Evolutionary conservation across 2,888 invertebrate species (phyloP).

Genomic region (Ennomos fuscantarius): DNA sequence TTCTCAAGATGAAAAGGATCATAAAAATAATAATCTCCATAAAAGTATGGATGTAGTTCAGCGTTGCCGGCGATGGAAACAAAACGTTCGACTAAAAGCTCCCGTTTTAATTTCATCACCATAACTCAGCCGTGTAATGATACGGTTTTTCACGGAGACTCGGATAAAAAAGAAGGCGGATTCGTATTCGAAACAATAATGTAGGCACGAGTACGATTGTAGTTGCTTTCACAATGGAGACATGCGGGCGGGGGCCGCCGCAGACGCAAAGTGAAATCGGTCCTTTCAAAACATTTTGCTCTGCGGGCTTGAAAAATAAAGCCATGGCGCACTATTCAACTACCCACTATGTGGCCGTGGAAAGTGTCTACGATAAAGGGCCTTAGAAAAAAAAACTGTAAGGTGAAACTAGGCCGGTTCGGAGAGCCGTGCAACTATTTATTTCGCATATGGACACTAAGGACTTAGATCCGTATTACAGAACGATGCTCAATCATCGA

Average conservation of each 20-base stretch:
- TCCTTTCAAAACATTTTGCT: slow-evolving; percentile 83
- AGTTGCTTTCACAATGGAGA: slow-evolving; percentile 79
- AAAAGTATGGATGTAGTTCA: slow-evolving; percentile 49
- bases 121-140: slow-evolving; percentile 74
- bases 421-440: slow-evolving; percentile 26
- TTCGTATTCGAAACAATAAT: slow-evolving; percentile 80
- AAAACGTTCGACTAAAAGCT: slow-evolving; percentile 67
- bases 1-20: slow-evolving; percentile 50
- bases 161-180: slow-evolving; percentile 73
- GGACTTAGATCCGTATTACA: no score
- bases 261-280: slow-evolving; percentile 79
- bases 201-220: slow-evolving; percentile 65
- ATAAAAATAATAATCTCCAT: slow-evolving; percentile 55
- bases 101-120: slow-evolving; percentile 78
- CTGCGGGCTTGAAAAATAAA: slow-evolving; percentile 75
- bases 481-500: no score
- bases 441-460: slow-evolving; percentile 12
- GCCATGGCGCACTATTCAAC: slow-evolving; percentile 68
- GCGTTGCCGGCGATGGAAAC: slow-evolving; percentile 47
- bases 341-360: slow-evolving; percentile 59
- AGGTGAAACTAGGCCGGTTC: slow-evolving; percentile 43
- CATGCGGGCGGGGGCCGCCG: slow-evolving; percentile 65
- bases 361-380: slow-evolving; percentile 62
- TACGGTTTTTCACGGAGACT: slow-evolving; percentile 72
- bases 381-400: slow-evolving; percentile 55